Percentiles rank a stretch among this genome's conserved stretches.
These are phyloP conservation scores for Oreochromis aureus DNA, from an alignment of 2,113 vertebrate species.

Conservation along the genomic window DNA sequence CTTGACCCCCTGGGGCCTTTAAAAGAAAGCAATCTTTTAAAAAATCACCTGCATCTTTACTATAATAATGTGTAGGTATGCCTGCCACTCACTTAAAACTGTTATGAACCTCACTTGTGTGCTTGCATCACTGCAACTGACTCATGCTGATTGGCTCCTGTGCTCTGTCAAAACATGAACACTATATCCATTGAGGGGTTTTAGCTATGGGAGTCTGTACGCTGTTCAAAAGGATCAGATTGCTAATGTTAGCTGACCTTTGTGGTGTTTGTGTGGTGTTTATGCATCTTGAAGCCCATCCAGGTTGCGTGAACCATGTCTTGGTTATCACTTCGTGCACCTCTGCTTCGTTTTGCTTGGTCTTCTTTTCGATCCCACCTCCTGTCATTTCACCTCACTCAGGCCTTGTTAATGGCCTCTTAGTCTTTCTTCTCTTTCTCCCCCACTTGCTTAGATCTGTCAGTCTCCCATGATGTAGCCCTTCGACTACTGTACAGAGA, in stretches of 20 bases:
- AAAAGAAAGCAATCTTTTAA: neutral
- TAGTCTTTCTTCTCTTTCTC: neutral
- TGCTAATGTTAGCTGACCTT: slow-evolving; percentile 46
- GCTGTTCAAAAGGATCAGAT: slow-evolving; percentile 51
- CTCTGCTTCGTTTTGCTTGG: neutral
- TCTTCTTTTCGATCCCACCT: neutral
- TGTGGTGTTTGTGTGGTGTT: slow-evolving; percentile 6
- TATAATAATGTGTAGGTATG: neutral
- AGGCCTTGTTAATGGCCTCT: neutral
- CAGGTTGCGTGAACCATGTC: slow-evolving; percentile 2
- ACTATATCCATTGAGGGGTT: neutral
- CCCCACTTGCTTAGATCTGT: neutral
- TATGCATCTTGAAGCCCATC: slow-evolving; percentile 36
- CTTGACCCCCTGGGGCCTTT: neutral
- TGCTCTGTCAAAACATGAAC: neutral
- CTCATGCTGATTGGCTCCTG: neutral
- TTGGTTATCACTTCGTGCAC: neutral
- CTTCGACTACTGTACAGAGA: slow-evolving; percentile 4
- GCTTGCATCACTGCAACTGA: neutral
- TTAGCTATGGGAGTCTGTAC: slow-evolving; percentile 38
- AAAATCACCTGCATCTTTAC: neutral
- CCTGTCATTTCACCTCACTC: neutral
- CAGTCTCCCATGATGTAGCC: neutral
- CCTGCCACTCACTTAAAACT: neutral
- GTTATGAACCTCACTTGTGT: neutral